Percentiles rank a stretch among this genome's conserved stretches.
Conservation (phyloP, 2,113 vertebrate species). For the Phyllostomus discolor region DNA sequence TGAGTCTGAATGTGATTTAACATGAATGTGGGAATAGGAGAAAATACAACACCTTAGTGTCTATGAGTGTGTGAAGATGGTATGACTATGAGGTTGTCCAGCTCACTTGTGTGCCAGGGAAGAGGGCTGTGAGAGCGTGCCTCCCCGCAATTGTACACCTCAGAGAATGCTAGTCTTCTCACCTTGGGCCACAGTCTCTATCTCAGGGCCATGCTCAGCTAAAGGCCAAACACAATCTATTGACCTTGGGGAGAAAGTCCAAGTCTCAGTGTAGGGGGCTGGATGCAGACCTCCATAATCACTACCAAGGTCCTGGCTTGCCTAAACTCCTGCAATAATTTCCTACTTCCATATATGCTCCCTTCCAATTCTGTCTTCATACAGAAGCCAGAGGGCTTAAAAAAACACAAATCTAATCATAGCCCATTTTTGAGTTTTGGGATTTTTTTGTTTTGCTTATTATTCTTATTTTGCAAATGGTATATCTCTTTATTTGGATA, state of each 20-base stretch:
- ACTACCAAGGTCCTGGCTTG: neutral
- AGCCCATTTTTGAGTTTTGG: neutral
- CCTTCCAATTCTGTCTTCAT: neutral
- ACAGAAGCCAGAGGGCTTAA: neutral
- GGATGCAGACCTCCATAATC: too few species aligned
- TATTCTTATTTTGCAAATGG: neutral
- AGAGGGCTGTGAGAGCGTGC: rapidly evolving
- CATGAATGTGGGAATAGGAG: neutral
- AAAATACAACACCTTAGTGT: too few species aligned
- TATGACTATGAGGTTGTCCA: neutral
- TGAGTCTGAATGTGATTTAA: neutral
- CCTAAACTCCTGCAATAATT: rapidly evolving
- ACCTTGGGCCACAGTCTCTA: neutral
- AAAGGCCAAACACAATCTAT: neutral
- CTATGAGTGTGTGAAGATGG: neutral
- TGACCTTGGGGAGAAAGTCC: neutral
- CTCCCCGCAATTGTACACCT: neutral
- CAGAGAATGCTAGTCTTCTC: neutral
- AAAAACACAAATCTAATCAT: neutral
- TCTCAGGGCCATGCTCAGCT: neutral
- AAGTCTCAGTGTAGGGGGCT: too few species aligned
- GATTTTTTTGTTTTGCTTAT: neutral
- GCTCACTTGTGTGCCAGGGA: rapidly evolving
- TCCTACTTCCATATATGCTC: neutral
- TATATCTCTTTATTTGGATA: neutral